phyloP scores from a whole-genome alignment of 2,113 vertebrate species.

The Sinocyclocheilus rhinocerous region DNA sequence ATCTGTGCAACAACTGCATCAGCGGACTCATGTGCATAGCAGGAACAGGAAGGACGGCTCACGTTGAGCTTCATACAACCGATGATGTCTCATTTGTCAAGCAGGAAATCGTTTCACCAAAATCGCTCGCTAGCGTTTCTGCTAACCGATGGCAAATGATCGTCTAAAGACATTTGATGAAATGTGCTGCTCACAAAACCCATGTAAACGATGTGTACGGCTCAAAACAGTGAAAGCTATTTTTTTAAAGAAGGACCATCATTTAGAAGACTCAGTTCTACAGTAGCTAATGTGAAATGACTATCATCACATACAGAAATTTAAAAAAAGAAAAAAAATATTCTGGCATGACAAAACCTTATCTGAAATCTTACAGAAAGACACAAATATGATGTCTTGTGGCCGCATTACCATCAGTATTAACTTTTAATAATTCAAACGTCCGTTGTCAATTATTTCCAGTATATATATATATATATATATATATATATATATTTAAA shows the following conservation, averaged over 20 bases:
- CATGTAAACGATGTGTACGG: not conserved
- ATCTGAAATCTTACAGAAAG: no score
- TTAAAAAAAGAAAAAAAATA: no score
- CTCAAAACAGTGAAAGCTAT: not conserved
- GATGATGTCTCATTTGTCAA: conserved; percentile 49
- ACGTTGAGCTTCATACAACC: conserved; percentile 39
- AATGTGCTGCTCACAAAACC: not conserved
- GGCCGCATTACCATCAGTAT: no score
- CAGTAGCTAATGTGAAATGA: not conserved
- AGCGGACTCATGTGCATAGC: conserved; percentile 52
- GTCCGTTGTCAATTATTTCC: no score
- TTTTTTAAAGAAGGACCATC: not conserved
- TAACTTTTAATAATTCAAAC: no score
- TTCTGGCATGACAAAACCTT: no score
- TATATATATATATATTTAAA: no score
- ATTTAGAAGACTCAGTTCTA: not conserved
- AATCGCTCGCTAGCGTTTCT: not conserved
- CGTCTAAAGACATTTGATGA: conserved; percentile 11
- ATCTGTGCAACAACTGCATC: conserved; percentile 51
- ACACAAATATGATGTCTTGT: no score
- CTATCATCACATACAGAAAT: not conserved
- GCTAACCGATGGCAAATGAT: conserved; percentile 32
- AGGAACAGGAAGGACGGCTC: conserved; percentile 34
- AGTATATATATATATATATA: no score
- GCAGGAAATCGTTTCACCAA: not conserved